phyloP scores from a whole-genome alignment of 2,888 invertebrate species.

The Lamellibrachia satsuma region DNA sequence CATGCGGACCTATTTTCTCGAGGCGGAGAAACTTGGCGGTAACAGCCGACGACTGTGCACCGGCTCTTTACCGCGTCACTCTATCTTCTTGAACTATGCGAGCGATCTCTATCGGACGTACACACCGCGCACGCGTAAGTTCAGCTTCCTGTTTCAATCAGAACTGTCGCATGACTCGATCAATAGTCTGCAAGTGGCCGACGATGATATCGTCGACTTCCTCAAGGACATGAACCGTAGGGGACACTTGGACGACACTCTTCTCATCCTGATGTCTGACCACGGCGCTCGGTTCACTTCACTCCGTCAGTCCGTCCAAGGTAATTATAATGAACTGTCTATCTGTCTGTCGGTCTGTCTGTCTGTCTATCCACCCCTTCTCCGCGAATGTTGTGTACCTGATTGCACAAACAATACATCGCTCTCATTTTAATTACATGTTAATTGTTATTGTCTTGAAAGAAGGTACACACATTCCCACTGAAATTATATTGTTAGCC shows the following conservation, averaged over 20 bases:
- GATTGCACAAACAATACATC: no score
- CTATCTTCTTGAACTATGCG: constrained; percentile 64
- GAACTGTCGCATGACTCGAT: constrained; percentile 80
- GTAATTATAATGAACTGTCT: constrained; percentile 66
- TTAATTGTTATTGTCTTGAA: no score
- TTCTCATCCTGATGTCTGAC: constrained; percentile 90
- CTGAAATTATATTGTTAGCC: no score
- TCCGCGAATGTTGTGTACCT: no score
- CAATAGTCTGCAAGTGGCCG: constrained; percentile 80
- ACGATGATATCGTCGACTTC: constrained; percentile 73
- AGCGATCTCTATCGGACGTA: constrained; percentile 73
- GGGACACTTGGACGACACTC: constrained; percentile 79
- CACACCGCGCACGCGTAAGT: constrained; percentile 75
- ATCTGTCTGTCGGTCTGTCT: no score
- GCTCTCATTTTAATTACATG: no score
- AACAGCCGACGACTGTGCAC: not conserved
- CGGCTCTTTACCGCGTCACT: constrained; percentile 74
- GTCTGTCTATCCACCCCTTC: no score
- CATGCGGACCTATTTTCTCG: constrained; percentile 75
- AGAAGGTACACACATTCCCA: no score
- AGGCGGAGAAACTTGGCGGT: not conserved
- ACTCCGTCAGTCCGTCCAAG: constrained; percentile 86
- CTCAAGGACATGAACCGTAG: constrained; percentile 71
- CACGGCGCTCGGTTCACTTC: constrained; percentile 84
- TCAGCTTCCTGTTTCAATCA: constrained; percentile 86